Percentiles rank a stretch among this genome's conserved stretches.
phyloP scores from a whole-genome alignment of 2,888 invertebrate species.

The Boloria euphrosyne region DNA sequence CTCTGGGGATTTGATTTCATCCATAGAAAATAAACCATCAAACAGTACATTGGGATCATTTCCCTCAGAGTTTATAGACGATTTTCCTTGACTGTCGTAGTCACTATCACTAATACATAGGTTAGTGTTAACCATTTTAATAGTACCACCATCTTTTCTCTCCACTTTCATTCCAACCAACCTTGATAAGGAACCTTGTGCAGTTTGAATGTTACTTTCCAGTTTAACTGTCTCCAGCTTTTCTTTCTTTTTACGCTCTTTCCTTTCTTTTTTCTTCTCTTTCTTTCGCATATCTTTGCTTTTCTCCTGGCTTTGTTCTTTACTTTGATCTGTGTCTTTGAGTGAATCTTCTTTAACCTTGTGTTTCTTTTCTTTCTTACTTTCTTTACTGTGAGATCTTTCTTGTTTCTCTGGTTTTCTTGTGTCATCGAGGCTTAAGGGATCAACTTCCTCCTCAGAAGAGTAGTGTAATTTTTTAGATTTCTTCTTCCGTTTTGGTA shows the following conservation, averaged over 20 bases:
- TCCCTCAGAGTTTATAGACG: constrained; percentile 52
- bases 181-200: constrained; percentile 50
- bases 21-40: constrained; percentile 65
- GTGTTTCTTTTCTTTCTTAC: constrained; percentile 47
- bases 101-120: constrained; percentile 53
- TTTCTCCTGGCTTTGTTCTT: constrained; percentile 38
- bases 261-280: constrained; percentile 44
- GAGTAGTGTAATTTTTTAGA: constrained; percentile 41
- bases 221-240: constrained; percentile 27
- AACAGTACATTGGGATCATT: constrained; percentile 55
- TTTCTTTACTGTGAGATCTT: constrained; percentile 60
- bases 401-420: constrained; percentile 49
- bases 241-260: constrained; percentile 45
- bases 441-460: constrained; percentile 60
- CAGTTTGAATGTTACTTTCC: constrained; percentile 33
- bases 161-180: constrained; percentile 64
- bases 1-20: constrained; percentile 60
- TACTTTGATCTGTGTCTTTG: constrained; percentile 37
- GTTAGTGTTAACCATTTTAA: constrained; percentile 12
- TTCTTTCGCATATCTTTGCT: constrained; percentile 40
- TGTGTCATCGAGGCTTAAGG: constrained; percentile 51
- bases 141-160: constrained; percentile 37
- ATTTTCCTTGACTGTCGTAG: constrained; percentile 62
- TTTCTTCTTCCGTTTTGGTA: constrained; percentile 51
- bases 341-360: constrained; percentile 46